Percentiles rank a stretch among this genome's conserved stretches.
phyloP scores from a whole-genome alignment of 2,797 vertebrate species.

The Serranus cabrilla region DNA sequence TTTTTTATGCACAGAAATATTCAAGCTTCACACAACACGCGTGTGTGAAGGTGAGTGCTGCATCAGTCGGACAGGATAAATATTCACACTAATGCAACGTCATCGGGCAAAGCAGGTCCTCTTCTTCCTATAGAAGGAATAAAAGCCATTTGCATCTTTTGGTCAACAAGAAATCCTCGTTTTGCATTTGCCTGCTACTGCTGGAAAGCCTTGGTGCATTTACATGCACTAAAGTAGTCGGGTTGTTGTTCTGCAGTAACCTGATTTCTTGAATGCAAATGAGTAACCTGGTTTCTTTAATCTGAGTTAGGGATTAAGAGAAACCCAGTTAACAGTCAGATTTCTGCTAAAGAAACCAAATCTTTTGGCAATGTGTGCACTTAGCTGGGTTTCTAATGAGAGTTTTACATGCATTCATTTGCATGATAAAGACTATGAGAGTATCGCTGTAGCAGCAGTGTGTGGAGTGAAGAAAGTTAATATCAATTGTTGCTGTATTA shows the following conservation, averaged over 20 bases:
- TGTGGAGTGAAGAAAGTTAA: neutral
- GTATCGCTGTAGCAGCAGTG: neutral
- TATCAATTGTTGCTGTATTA: neutral
- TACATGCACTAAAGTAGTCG: neutral
- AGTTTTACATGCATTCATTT: constrained; percentile 4
- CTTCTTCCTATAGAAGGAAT: neutral
- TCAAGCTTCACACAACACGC: neutral
- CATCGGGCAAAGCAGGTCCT: constrained; percentile 6
- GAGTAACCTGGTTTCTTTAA: constrained; percentile 38
- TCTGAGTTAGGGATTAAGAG: constrained; percentile 10
- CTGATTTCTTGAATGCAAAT: constrained; percentile 51
- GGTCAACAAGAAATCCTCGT: neutral
- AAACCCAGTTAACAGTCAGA: constrained; percentile 6
- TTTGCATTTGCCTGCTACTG: constrained; percentile 30
- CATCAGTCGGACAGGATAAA: constrained; percentile 1
- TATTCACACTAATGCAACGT: constrained; percentile 21
- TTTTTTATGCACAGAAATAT: neutral
- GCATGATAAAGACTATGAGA: constrained; percentile 13
- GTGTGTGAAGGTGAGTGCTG: neutral
- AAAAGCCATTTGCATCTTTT: constrained; percentile 38
- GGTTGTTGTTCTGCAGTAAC: constrained; percentile 42
- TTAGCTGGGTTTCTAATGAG: constrained; percentile 1
- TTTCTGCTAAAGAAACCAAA: constrained; percentile 1
- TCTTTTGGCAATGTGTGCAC: neutral
- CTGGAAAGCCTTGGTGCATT: constrained; percentile 23